Base-by-base conservation (phyloP, 2,113 vertebrate genomes). In the Dasyprocta punctata region DNA sequence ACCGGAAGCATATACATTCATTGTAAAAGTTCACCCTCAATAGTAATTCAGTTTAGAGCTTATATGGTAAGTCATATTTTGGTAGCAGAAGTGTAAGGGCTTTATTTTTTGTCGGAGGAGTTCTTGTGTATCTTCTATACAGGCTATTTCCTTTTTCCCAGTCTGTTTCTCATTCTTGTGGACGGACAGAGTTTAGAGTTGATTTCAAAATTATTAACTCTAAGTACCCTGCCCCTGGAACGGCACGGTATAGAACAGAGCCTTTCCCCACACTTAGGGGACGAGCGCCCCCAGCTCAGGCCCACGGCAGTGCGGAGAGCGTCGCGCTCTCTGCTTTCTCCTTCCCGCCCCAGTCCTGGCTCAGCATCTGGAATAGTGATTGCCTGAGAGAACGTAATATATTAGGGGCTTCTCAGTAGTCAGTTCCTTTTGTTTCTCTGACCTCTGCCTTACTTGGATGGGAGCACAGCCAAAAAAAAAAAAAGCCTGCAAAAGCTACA, bases 361-460 rank as follows among this genome's bases (percentile, higher is more conserved):
- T 75, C 90, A 60, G n/a, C 80, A 89, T 93, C 92, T 96, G 88
- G 63, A 93, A 85, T 92, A 85, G 86, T 20, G 52, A 44, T 92
- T 96, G 33, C 71, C 47, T 22, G n/a, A 13, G 52, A 92, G 83
- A 80, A 16, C 63, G 90, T 67, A 83, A 83, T 91, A 91, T 82
- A 73, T 94, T 82, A 94, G 13, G 36, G 73, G 44, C 16, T 28
- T 60, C 54, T 63, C 89, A 90, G 44, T 24, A 97, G 36, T 81
- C 60, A 96, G 63, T 96, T 98, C 71, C 95, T 96, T 98, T 98
- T 97, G 93, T 97, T 94, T 98, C 90, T 97, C 97, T 98, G 97
- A 92, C 98, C 97, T 98, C 97, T 98, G 98, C 92, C 97, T 98
- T 84, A 98, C 94, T 99, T 98, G 98, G 96, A 97, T 97, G 91